Percentiles rank a stretch among this genome's conserved stretches.
These are phyloP conservation scores for Allobates femoralis DNA, from an alignment of 2,797 vertebrate genomes.

Conservation along the genomic window DNA sequence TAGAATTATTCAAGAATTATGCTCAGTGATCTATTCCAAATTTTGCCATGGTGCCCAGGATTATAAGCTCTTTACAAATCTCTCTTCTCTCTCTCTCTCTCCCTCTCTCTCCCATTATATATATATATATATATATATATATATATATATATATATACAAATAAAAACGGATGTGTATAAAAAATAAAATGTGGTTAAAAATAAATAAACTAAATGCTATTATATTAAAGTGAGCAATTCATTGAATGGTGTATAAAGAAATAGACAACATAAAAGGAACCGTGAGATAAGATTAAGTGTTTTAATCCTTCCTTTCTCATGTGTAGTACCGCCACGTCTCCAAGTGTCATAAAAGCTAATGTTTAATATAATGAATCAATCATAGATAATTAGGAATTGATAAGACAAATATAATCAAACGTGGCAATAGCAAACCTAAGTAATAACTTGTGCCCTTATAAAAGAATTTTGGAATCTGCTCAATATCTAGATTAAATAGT, in stretches of 20 bases:
- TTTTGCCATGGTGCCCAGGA: not conserved
- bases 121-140: not conserved
- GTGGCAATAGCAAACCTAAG: constrained; percentile 14
- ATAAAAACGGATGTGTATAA: not conserved
- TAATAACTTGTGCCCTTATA: constrained; percentile 19
- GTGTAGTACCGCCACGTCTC: constrained; percentile 51
- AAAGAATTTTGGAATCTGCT: constrained; percentile 20
- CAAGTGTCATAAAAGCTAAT: constrained; percentile 59
- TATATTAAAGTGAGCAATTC: constrained; percentile 40
- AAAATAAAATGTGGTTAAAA: not conserved
- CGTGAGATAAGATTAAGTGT: constrained; percentile 50
- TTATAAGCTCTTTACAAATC: not conserved
- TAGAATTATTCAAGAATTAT: not conserved
- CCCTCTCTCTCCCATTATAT: no score
- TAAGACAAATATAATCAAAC: constrained; percentile 26
- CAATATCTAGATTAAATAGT: constrained; percentile 19
- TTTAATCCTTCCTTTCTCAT: constrained; percentile 51
- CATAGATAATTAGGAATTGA: constrained; percentile 51
- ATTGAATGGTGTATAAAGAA: constrained; percentile 25
- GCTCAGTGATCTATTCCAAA: not conserved
- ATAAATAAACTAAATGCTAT: not conserved
- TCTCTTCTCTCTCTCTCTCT: no score
- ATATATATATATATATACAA: not conserved
- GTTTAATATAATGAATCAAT: constrained; percentile 58
- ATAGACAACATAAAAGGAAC: constrained; percentile 54